Evolutionary conservation across 2,888 invertebrate species (phyloP), one percentile per base, ranked within the genome.

Genomic region (Tolmerus cingulatus): DNA sequence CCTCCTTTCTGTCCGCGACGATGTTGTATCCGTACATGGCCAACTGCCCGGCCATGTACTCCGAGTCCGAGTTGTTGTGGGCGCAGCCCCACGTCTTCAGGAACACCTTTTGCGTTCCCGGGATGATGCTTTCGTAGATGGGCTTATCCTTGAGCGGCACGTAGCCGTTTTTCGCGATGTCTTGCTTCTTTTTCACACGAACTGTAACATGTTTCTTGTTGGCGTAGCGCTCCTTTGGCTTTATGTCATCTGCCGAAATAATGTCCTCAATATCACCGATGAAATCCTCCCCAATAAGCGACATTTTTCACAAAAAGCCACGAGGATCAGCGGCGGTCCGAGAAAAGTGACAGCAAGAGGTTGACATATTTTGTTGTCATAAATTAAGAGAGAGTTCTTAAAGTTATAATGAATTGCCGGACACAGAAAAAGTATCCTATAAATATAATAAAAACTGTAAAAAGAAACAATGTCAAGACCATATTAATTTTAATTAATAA

Each of bases 31-130:
- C 99, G 90, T 96, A 97, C 0, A 96, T 95, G 0, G 97, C 96
- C 87, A 99, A 93, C 90, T 98, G 96, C 0, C 99, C 99, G 0
- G 98, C 98, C 99, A 99, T 99, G 91, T 99, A 99, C 93, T 99
- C 99, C 0, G 98, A 97, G 92, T 99, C 99, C 0, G 98, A 98
- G 92, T 96, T 98, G 92, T 99, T 99, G 93, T 99, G 99, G 0
- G 98, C 97, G 92, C 99, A 99, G 5, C 99, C 99, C 99, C 98
- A 99, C 87, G 98, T 99, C 93, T 98, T 98, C 1, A 98, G 94
- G 90, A 95, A 98, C 77, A 98, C 95, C 76, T 94, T 95, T 92
- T 97, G 96, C 0, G 97, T 97, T 1, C 98, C 95, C 90, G 95
- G 95, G 34, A 95, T 94, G 79, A 95, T 93, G 91, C 95, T 95